These are phyloP conservation scores for Harpagifer antarcticus DNA, from an alignment of 2,797 vertebrate species.

Conservation along the genomic window DNA sequence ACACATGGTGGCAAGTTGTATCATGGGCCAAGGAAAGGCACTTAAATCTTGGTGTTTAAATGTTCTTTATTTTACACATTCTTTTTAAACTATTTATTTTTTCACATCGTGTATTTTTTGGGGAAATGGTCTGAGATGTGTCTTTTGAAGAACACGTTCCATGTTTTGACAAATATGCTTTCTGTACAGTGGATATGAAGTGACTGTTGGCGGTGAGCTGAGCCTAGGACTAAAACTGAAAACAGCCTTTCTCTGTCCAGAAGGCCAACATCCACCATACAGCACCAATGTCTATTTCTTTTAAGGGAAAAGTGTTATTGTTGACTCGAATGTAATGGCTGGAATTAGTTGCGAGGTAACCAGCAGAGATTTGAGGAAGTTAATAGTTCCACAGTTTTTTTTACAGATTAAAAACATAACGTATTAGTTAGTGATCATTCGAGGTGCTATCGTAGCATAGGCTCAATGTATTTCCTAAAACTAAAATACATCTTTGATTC, in stretches of 20 bases:
- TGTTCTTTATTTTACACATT: neutral
- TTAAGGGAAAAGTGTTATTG: neutral
- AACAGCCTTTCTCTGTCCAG: neutral
- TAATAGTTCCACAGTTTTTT: neutral
- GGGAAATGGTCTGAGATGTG: neutral
- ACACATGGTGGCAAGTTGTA: too few relatives aligned
- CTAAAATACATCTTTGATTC: neutral
- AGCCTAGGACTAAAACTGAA: neutral
- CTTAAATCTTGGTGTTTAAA: too few relatives aligned
- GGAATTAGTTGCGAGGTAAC: neutral
- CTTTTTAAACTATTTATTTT: neutral
- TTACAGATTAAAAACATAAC: neutral
- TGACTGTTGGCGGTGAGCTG: neutral
- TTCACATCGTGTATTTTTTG: neutral
- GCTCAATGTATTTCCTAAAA: neutral
- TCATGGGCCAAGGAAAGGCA: too few relatives aligned
- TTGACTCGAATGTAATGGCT: neutral
- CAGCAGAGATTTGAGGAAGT: neutral
- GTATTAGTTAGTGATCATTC: neutral
- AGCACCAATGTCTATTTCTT: neutral
- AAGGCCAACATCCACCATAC: neutral
- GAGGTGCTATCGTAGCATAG: neutral
- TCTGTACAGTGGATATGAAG: neutral
- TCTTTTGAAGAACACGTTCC: neutral
- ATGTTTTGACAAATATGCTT: neutral